phyloP scores from a whole-genome alignment of 1,140 invertebrate species.

The Mylabris phalerata region DNA sequence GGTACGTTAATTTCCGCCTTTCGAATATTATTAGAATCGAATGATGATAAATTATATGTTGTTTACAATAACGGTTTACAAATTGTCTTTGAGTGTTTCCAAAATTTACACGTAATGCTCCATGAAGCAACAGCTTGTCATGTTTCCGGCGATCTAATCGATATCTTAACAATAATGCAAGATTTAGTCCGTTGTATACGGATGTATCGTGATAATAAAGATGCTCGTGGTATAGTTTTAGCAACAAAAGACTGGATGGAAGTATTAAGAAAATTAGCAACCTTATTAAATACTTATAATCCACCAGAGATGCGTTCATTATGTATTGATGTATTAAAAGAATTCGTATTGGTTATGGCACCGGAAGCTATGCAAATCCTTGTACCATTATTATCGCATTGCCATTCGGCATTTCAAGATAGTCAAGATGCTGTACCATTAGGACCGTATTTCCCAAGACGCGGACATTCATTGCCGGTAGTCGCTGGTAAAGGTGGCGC shows the following conservation, averaged over 20 bases:
- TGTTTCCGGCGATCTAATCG: slow-evolving; percentile 72
- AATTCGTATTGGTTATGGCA: slow-evolving; percentile 76
- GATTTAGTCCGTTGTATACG: slow-evolving; percentile 65
- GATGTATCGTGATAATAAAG: slow-evolving; percentile 56
- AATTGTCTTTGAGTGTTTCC: slow-evolving; percentile 83
- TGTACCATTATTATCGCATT: slow-evolving; percentile 76
- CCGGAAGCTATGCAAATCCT: slow-evolving; percentile 73
- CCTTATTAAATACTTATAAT: slow-evolving; percentile 84
- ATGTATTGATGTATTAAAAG: slow-evolving; percentile 76
- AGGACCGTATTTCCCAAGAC: slow-evolving; percentile 67
- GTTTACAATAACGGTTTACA: slow-evolving; percentile 82
- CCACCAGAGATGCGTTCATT: slow-evolving; percentile 75
- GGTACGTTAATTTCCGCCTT: slow-evolving; percentile 83
- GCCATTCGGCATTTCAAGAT: slow-evolving; percentile 74
- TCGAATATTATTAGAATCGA: slow-evolving; percentile 77
- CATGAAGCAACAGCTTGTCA: slow-evolving; percentile 89
- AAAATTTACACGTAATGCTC: slow-evolving; percentile 87
- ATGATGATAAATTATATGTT: slow-evolving; percentile 81
- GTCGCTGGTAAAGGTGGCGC: slow-evolving; percentile 52
- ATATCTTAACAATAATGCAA: slow-evolving; percentile 70
- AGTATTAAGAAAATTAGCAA: slow-evolving; percentile 73
- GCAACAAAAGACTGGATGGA: slow-evolving; percentile 80
- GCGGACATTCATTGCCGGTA: slow-evolving; percentile 46
- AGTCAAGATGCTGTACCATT: slow-evolving; percentile 61
- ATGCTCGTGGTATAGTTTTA: slow-evolving; percentile 55